Evolutionary conservation across 2,113 vertebrate species (phyloP), one percentile per base, ranked within the genome.

Genomic region (Arothron firmamentum): DNA sequence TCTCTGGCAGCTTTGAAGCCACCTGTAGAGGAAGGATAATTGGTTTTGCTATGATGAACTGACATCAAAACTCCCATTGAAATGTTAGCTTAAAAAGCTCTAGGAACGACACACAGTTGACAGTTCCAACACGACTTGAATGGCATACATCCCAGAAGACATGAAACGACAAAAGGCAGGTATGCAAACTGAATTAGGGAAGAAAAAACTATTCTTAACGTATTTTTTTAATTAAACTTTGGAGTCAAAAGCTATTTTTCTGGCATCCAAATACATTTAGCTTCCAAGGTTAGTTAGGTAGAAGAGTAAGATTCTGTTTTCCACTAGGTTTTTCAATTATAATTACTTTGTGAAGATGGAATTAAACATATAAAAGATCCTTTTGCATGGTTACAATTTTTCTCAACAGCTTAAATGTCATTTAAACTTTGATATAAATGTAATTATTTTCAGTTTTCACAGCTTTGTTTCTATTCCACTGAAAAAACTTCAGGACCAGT

Each of bases 11-110:
- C 3, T 45, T 45, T 45, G 16, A 45, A 45, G 43, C 16, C 46
- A 48, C 46, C 46, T 48, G 46, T 48, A 48, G n/a, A 48, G 46
- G 46, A 19, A 48, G 46, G 17, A 18, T 48, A 48, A 48, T 48
- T 48, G n/a, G 46, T 48, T 48, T 18, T 48, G n/a, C n/a, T 10
- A 3, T n/a, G n/a, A n/a, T 10, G 8, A 9, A 48, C 46, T 3
- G 17, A 48, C 16, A n/a, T 48, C 16, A 48, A 18, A 48, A 48
- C 46, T 48, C n/a, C 16, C n/a, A n/a, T 48, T n/a, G n/a, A 48
- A 48, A 48, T 45, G 14, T 16, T 10, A 45, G 43, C 13, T 16
- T 45, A 45, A 45, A 45, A 45, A 17, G 43, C 43, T 45, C 43
- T 45, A 45, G 17, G 43, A 45, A 17, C 43, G 1, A 17, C 43